Base-by-base conservation (phyloP, 1,140 invertebrate genomes). In the Antheraea mylitta region DNA sequence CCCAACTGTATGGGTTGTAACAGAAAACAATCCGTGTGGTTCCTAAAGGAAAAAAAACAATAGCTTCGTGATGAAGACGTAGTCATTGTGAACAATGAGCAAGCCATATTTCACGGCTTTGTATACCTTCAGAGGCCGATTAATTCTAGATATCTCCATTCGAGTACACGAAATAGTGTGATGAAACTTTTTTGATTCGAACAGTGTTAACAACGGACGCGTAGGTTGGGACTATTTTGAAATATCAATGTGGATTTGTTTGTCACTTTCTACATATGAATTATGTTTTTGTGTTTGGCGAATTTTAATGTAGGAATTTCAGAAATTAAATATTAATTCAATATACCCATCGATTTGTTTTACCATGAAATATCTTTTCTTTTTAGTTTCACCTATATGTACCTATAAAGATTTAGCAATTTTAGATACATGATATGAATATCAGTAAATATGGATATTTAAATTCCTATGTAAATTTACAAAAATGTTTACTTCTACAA, bases 121-220 rank as follows among this genome's bases (percentile, higher is more conserved):
- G 88, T 92, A 80, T 83, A 79, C 84, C 79, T 86, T 84, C 82
- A 85, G 86, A 81, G 81, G 75, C 73, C 90, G 90, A 92, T 90
- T 92, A 92, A 92, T 90, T 87, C 87, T 88, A 90, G 86, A 92
- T 90, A 92, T 90, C 90, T 92, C 89, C 80, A 89, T 91, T 90
- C 81, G 74, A 76, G 75, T 85, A 87, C 85, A 86, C 85, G 85
- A 72, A 75, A 87, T 83, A 79, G 83, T 81, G 83, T 90, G 90
- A 87, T 90, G 88, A 90, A 91, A 90, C 85, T 88, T 86, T 66
- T 81, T 88, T 87, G 82, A 86, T 86, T 84, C 78, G 71, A 37
- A 16, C 61, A 36, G 67, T 77, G 78, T 78, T 78, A 78, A 82
- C 78, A 79, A 77, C 72, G 66, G 59, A 36, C 42, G 73, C 70